These are phyloP conservation scores for Laothoe populi DNA, from an alignment of 2,888 invertebrate genomes.

Conservation along the genomic window DNA sequence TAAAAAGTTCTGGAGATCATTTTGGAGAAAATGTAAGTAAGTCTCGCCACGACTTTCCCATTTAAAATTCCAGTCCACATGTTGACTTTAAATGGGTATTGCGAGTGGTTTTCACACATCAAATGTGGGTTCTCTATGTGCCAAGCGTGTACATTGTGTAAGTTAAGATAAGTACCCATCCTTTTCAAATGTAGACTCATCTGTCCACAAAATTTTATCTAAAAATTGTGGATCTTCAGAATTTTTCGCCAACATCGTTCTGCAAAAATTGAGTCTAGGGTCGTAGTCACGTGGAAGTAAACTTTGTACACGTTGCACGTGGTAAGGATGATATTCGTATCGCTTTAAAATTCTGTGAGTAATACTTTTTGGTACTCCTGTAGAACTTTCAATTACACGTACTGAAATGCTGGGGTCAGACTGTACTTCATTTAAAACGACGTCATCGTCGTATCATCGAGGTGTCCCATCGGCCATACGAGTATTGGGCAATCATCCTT, in stretches of 20 bases:
- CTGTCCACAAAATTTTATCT: constrained; percentile 32
- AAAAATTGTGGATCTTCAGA: constrained; percentile 34
- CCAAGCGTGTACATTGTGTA: constrained; percentile 37
- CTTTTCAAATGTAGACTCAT: constrained; percentile 35
- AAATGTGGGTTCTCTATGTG: constrained; percentile 35
- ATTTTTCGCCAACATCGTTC: constrained; percentile 32
- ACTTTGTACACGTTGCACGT: constrained; percentile 23
- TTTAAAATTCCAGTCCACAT: constrained; percentile 41
- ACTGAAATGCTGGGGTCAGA: constrained; percentile 16
- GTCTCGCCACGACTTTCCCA: constrained; percentile 31
- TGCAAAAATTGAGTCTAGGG: constrained; percentile 32
- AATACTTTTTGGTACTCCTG: constrained; percentile 30
- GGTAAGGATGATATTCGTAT: constrained; percentile 18
- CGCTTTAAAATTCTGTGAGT: constrained; percentile 27
- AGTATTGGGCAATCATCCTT: too few relatives aligned
- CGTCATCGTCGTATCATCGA: too few relatives aligned
- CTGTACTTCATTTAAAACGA: constrained; percentile 10
- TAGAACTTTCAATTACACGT: constrained; percentile 6
- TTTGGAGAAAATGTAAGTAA: constrained; percentile 27
- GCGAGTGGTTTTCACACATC: constrained; percentile 37
- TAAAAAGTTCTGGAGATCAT: constrained; percentile 12
- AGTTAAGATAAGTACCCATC: constrained; percentile 32
- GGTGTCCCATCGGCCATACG: too few relatives aligned
- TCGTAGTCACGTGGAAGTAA: constrained; percentile 33
- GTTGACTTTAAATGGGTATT: constrained; percentile 41